Conservation (phyloP, 1,140 invertebrate species). For the Acromyrmex heyeri region DNA sequence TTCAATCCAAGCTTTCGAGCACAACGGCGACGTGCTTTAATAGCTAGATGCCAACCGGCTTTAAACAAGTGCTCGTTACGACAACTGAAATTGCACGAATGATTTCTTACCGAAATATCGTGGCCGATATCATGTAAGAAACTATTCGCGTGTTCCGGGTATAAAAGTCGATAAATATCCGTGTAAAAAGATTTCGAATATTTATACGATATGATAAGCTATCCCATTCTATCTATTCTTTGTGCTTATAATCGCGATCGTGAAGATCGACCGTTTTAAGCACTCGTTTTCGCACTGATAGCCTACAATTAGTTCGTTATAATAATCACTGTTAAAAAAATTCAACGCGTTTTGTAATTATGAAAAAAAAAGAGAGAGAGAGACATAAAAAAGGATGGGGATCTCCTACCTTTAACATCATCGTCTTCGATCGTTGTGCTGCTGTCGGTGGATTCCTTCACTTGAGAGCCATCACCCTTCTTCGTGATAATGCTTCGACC, state of each 20-base stretch:
- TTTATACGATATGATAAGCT: slow-evolving; percentile 16
- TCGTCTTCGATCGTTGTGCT: slow-evolving; percentile 97
- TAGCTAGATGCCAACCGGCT: neutral
- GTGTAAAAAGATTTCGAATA: neutral
- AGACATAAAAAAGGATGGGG: slow-evolving; percentile 6
- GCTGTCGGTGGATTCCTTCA: slow-evolving; percentile 97
- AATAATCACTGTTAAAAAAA: slow-evolving; percentile 3
- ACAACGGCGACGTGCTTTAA: slow-evolving; percentile 11
- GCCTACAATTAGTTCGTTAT: neutral
- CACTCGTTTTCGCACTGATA: neutral
- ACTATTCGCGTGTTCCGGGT: neutral
- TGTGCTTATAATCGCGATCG: neutral
- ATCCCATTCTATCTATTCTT: neutral
- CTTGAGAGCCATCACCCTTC: slow-evolving; percentile 97
- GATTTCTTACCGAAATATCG: slow-evolving; percentile 8
- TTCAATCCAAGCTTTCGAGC: slow-evolving; percentile 41
- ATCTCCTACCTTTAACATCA: slow-evolving; percentile 93
- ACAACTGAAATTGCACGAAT: slow-evolving; percentile 12
- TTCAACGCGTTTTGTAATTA: neutral
- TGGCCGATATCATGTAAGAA: neutral
- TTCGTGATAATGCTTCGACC: slow-evolving; percentile 96
- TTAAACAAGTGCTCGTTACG: slow-evolving; percentile 12
- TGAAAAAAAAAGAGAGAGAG: slow-evolving; percentile 27
- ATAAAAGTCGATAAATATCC: slow-evolving; percentile 4
- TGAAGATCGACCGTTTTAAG: neutral